Base-by-base conservation (phyloP, 1,140 invertebrate species). In the Homalodisca vitripennis region DNA sequence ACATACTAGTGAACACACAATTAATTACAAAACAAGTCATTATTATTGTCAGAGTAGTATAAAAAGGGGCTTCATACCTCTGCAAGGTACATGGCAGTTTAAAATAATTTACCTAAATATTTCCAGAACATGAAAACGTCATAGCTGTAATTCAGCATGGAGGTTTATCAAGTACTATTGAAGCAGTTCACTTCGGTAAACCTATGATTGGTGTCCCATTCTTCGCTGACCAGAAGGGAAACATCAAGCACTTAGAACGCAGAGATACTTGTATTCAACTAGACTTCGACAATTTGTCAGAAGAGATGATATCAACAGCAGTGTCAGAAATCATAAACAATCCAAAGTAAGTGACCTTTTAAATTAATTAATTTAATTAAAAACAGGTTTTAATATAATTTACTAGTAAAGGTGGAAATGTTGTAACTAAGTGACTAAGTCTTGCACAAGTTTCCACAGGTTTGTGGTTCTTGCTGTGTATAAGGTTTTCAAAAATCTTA, bases 191-290 rank as follows among this genome's bases (percentile, higher is more conserved):
- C 78, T 84, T 87, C 71, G 85, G 85, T 75, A 84, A 88, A 17
- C 90, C 90, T 0, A 79, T 91, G 0, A 77, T 92, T 26, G 88
- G 86, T 1, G 82, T 92, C 55, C 90, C 91, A 46, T 80, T 91
- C 22, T 84, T 87, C 48, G 82, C 81, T n/a, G 87, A 90, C 77
- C 88, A 90, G 73, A 14, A 22, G 6, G 17, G 3, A 1, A 71
- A 71, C 47, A 47, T 67, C 14, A 67, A 32, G 20, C 17, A 53
- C 27, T 1, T 48, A 1, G 70, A 22, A 6, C 41, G 27, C 20
- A 62, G 24, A 46, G 70, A 65, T 17, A 29, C 30, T 10, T 31
- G 70, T 22, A 55, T 71, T n/a, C 31, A 20, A 1, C 17, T 74
- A 0, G 47, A 71, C 13, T 67, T 63, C 2, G 51, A 69, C 20